These are phyloP conservation scores for Indicator indicator DNA, from an alignment of 2,113 vertebrate species.

Conservation along the genomic window DNA sequence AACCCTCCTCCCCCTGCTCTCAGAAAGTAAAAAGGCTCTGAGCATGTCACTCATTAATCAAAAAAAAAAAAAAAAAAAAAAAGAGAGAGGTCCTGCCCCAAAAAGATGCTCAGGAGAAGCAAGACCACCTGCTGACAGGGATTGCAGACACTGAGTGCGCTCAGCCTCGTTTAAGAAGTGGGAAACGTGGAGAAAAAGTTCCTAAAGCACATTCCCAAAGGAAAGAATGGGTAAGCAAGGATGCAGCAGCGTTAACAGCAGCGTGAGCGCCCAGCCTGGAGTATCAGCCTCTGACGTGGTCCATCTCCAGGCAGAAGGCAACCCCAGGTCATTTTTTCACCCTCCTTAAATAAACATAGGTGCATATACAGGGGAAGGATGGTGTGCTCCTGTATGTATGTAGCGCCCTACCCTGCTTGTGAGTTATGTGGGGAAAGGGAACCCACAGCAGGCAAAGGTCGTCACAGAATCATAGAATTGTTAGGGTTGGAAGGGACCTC, in stretches of 20 bases:
- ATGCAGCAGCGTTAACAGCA: neutral
- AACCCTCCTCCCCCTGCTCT: neutral
- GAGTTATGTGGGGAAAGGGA: neutral
- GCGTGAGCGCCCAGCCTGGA: accelerated
- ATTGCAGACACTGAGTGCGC: neutral
- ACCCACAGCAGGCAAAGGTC: neutral
- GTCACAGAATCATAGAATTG: too few relatives aligned
- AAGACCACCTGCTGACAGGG: neutral
- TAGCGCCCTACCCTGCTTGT: neutral
- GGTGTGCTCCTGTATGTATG: accelerated
- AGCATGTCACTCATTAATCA: accelerated
- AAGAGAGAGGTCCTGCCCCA: accelerated
- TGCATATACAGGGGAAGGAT: neutral
- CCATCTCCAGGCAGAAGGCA: neutral
- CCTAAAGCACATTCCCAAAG: neutral
- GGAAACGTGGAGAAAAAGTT: accelerated
- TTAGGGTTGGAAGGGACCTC: too few relatives aligned
- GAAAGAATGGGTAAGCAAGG: accelerated
- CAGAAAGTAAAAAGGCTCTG: neutral
- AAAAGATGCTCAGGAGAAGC: neutral
- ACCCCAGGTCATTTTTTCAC: neutral
- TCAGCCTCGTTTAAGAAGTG: neutral
- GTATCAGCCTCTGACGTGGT: accelerated
- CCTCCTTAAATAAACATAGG: neutral
- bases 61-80: neutral